Conservation (phyloP, 2,888 invertebrate species). For the Hyles lineata region DNA sequence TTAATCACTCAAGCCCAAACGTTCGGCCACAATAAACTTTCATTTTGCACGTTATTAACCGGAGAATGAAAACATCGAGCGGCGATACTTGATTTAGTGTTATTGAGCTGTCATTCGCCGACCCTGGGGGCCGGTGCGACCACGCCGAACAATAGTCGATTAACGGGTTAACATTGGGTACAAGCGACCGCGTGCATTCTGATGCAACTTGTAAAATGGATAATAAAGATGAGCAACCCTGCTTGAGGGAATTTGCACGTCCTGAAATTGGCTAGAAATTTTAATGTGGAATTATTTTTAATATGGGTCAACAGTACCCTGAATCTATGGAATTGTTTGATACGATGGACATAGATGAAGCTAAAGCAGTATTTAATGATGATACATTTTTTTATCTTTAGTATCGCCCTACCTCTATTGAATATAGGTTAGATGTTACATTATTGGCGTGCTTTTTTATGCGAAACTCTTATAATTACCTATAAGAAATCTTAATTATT, state of each 20-base stretch:
- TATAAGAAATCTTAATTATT: no score
- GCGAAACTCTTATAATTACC: no score
- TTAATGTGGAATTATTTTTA: no score
- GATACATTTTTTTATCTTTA: no score
- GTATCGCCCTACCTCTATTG: no score
- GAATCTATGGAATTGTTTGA: no score
- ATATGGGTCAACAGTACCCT: no score
- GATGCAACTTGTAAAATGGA: background rate
- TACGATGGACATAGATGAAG: no score
- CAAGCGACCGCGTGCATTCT: conserved; percentile 4
- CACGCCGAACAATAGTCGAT: conserved; percentile 56
- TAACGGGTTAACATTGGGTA: conserved; percentile 28
- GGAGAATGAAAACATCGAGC: conserved; percentile 58
- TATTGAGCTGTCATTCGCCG: conserved; percentile 76
- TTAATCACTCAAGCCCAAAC: conserved; percentile 30
- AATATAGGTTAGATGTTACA: no score
- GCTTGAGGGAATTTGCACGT: conserved; percentile 4
- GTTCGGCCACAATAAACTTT: conserved; percentile 57
- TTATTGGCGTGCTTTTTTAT: no score
- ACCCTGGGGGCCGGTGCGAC: conserved; percentile 48
- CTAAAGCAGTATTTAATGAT: no score
- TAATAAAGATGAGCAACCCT: conserved; percentile 5
- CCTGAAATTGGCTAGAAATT: background rate
- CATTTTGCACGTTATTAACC: conserved; percentile 64
- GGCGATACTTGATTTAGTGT: conserved; percentile 74